Percentiles rank a stretch among this genome's conserved stretches.
phyloP scores from a whole-genome alignment of 2,888 invertebrate species.

The Cerastis rubricosa region DNA sequence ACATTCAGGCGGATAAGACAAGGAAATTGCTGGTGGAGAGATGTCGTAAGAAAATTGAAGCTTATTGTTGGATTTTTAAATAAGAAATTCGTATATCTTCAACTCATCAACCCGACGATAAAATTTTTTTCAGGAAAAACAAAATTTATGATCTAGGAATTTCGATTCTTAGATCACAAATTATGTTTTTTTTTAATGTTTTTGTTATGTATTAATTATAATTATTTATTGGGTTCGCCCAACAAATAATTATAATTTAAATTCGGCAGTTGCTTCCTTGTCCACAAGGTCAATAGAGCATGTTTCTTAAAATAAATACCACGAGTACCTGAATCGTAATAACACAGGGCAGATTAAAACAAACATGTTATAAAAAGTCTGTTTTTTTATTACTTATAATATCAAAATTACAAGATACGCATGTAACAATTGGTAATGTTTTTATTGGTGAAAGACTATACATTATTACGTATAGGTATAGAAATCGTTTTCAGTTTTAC shows the following conservation, averaged over 20 bases:
- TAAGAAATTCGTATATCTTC: neutral
- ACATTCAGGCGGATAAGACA: neutral
- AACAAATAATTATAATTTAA: no score
- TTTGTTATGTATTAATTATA: no score
- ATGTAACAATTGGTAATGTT: conserved; percentile 42
- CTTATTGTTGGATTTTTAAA: neutral
- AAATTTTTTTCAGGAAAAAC: neutral
- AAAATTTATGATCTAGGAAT: neutral
- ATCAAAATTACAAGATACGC: conserved; percentile 49
- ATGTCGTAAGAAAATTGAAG: neutral
- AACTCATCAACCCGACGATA: neutral
- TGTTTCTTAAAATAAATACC: neutral
- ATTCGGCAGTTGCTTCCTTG: neutral
- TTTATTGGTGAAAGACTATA: conserved; percentile 17
- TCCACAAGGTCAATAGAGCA: neutral
- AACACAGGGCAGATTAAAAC: conserved; percentile 21
- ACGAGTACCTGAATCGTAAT: neutral
- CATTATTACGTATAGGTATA: neutral
- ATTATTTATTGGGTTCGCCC: no score
- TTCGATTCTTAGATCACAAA: no score
- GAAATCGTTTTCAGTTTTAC: conserved; percentile 17
- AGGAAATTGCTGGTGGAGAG: neutral
- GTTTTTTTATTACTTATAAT: conserved; percentile 51
- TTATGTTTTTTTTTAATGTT: no score
- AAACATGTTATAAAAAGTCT: conserved; percentile 31